These are phyloP conservation scores for Onychomys torridus DNA, from an alignment of 2,797 vertebrate species.

Conservation along the genomic window DNA sequence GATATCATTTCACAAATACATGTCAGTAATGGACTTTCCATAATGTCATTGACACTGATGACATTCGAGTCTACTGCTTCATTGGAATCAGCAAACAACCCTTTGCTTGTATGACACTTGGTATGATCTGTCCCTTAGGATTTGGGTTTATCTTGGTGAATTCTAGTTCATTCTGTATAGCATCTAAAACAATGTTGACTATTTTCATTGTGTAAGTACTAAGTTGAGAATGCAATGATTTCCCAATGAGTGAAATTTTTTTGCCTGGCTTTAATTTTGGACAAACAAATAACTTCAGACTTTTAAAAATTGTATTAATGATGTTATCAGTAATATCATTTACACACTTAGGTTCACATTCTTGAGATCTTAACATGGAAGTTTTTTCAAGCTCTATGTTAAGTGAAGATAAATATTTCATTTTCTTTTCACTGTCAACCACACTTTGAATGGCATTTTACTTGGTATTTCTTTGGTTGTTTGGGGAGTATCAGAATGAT, in stretches of 20 bases:
- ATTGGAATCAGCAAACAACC: neutral
- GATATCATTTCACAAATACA: constrained; percentile 74
- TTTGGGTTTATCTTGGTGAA: neutral
- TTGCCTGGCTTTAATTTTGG: constrained; percentile 62
- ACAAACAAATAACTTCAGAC: constrained; percentile 70
- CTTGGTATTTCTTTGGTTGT: neutral
- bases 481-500: neutral
- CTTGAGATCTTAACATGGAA: neutral
- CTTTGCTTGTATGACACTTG: constrained; percentile 4
- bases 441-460: constrained; percentile 56
- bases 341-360: constrained; percentile 14
- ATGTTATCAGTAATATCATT: constrained; percentile 64
- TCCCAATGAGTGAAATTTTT: constrained; percentile 24
- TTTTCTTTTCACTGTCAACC: constrained; percentile 79
- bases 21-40: constrained; percentile 69
- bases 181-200: constrained; percentile 75
- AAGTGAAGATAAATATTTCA: constrained; percentile 75
- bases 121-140: neutral
- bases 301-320: constrained; percentile 70
- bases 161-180: constrained; percentile 77
- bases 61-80: constrained; percentile 23
- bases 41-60: constrained; percentile 9
- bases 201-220: constrained; percentile 76
- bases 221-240: constrained; percentile 71
- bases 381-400: neutral